phyloP scores from a whole-genome alignment of 1,140 invertebrate genomes.

The Aphidius gifuensis region DNA sequence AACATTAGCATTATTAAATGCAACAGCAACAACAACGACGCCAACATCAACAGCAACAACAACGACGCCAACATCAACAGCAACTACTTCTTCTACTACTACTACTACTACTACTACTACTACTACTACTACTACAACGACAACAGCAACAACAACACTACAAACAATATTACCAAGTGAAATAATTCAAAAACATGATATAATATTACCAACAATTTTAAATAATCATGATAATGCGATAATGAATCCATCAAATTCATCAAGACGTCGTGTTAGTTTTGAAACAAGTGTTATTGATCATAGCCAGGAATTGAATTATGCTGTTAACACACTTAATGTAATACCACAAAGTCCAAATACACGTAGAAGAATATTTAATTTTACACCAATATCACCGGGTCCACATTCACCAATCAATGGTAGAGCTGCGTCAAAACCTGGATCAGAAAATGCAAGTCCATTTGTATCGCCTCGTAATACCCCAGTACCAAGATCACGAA shows the following conservation, averaged over 20 bases:
- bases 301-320: slow-evolving; percentile 26
- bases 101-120: too few species aligned
- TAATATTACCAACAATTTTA: slow-evolving; percentile 45
- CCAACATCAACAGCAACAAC: slow-evolving; percentile 24
- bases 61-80: slow-evolving; percentile 25
- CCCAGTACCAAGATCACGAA: slow-evolving; percentile 61
- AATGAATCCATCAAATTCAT: slow-evolving; percentile 25
- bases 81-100: background rate
- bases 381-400: slow-evolving; percentile 77
- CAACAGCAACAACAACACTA: slow-evolving; percentile 25
- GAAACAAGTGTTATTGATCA: slow-evolving; percentile 56
- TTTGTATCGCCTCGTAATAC: slow-evolving; percentile 82
- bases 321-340: slow-evolving; percentile 47
- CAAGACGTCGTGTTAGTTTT: slow-evolving; percentile 61
- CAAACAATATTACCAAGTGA: slow-evolving; percentile 22
- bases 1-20: slow-evolving; percentile 27
- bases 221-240: slow-evolving; percentile 39
- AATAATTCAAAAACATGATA: slow-evolving; percentile 38
- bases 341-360: slow-evolving; percentile 62
- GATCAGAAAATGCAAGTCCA: slow-evolving; percentile 66
- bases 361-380: slow-evolving; percentile 75
- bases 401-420: slow-evolving; percentile 60
- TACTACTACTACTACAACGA: background rate
- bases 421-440: slow-evolving; percentile 53
- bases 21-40: slow-evolving; percentile 7